These are phyloP conservation scores for Cinclus cinclus DNA, from an alignment of 2,113 vertebrate species.

Conservation along the genomic window DNA sequence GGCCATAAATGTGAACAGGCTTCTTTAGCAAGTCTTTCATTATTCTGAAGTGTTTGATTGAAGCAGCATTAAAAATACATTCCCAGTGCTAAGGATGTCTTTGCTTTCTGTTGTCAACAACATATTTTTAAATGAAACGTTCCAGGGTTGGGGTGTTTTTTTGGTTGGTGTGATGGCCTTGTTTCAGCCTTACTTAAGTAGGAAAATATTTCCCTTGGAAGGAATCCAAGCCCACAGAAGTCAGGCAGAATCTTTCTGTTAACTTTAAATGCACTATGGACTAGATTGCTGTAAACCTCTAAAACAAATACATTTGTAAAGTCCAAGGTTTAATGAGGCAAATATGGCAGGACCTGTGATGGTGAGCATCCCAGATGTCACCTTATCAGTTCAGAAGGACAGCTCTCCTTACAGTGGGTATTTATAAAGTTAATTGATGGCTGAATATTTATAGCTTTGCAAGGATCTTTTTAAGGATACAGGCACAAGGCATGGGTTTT, in stretches of 20 bases:
- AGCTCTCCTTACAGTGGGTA: neutral
- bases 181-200: constrained; percentile 59
- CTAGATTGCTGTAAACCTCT: neutral
- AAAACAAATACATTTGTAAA: neutral
- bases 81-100: neutral
- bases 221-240: constrained; percentile 47
- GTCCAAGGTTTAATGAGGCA: neutral
- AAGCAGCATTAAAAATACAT: constrained; percentile 8
- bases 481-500: neutral
- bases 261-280: constrained; percentile 29
- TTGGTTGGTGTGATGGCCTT: neutral
- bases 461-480: constrained; percentile 15
- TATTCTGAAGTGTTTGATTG: constrained; percentile 2
- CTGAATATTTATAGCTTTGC: constrained; percentile 19
- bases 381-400: rapidly evolving
- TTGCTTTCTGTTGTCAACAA: constrained; percentile 27
- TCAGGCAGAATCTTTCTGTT: constrained; percentile 36
- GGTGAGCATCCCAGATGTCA: neutral
- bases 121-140: constrained; percentile 22
- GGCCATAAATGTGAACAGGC: neutral
- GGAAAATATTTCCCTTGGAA: constrained; percentile 64
- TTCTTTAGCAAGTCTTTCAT: neutral
- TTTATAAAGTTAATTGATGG: neutral
- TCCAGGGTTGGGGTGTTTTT: neutral
- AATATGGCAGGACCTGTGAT: neutral